phyloP scores from a whole-genome alignment of 1,140 invertebrate genomes.

The Drosophila saltans region DNA sequence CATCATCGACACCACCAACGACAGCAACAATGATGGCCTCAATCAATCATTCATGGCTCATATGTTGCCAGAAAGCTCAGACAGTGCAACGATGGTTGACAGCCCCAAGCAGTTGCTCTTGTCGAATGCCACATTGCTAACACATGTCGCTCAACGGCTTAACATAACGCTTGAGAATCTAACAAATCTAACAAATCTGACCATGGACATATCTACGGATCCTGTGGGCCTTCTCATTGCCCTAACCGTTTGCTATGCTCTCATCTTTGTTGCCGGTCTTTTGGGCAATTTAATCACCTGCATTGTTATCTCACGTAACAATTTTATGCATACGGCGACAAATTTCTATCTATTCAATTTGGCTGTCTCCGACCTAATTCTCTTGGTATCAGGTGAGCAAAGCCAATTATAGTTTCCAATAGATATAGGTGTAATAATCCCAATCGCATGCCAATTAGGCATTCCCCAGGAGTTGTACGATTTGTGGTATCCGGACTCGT shows the following conservation, averaged over 20 bases:
- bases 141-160: slow-evolving; percentile 75
- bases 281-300: slow-evolving; percentile 94
- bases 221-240: slow-evolving; percentile 85
- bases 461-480: slow-evolving; percentile 91
- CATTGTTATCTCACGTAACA: slow-evolving; percentile 91
- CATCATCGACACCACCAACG: slow-evolving; percentile 41
- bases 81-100: slow-evolving; percentile 26
- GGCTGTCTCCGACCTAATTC: slow-evolving; percentile 92
- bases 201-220: slow-evolving; percentile 29
- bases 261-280: slow-evolving; percentile 91
- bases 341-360: slow-evolving; percentile 95
- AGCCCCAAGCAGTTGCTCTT: slow-evolving; percentile 66
- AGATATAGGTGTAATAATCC: slow-evolving; percentile 38
- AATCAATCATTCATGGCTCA: slow-evolving; percentile 78
- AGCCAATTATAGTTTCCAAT: neutral
- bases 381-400: slow-evolving; percentile 86
- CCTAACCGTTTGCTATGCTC: slow-evolving; percentile 87
- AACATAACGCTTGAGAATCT: slow-evolving; percentile 79
- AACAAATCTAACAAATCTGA: slow-evolving; percentile 66
- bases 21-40: slow-evolving; percentile 64
- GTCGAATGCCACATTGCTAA: slow-evolving; percentile 71
- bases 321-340: slow-evolving; percentile 91
- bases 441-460: slow-evolving; percentile 77
- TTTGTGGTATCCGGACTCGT: slow-evolving; percentile 90
- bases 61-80: slow-evolving; percentile 41